Evolutionary conservation across 2,113 vertebrate genomes (phyloP).

Genomic region (Nyctibius bracteatus): DNA sequence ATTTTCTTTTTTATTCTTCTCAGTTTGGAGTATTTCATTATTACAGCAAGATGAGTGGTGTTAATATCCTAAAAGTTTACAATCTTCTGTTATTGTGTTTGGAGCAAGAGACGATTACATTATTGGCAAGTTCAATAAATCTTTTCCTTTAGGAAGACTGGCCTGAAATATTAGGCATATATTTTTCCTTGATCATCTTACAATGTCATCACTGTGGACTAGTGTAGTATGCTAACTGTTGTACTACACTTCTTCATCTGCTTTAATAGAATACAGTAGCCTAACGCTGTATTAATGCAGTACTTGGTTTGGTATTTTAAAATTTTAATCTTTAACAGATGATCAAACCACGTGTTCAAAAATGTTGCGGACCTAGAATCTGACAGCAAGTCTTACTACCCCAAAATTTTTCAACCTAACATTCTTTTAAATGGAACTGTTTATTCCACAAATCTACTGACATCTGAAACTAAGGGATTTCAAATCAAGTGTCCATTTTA

Average conservation of each 20-base stretch:
- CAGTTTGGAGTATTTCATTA: background rate
- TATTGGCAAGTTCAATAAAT: background rate
- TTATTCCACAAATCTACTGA: background rate
- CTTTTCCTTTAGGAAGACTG: background rate
- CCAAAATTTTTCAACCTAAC: background rate
- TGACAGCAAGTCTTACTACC: background rate
- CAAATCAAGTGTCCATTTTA: background rate
- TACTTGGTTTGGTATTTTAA: background rate
- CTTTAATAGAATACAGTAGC: background rate
- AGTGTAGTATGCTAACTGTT: background rate
- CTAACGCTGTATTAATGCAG: background rate
- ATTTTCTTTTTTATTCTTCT: background rate
- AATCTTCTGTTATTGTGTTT: background rate
- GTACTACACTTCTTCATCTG: background rate
- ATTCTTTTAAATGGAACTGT: background rate
- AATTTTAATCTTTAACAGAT: background rate
- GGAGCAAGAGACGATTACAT: background rate
- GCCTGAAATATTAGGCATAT: background rate
- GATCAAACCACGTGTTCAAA: background rate
- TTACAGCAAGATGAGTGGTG: background rate
- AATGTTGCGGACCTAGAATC: background rate
- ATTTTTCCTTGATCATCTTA: background rate
- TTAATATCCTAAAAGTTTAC: background rate
- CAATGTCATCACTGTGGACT: fast-evolving
- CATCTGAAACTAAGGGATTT: background rate